These are phyloP conservation scores for Homarus gammarus DNA, from an alignment of 2,888 invertebrate genomes.

Conservation along the genomic window DNA sequence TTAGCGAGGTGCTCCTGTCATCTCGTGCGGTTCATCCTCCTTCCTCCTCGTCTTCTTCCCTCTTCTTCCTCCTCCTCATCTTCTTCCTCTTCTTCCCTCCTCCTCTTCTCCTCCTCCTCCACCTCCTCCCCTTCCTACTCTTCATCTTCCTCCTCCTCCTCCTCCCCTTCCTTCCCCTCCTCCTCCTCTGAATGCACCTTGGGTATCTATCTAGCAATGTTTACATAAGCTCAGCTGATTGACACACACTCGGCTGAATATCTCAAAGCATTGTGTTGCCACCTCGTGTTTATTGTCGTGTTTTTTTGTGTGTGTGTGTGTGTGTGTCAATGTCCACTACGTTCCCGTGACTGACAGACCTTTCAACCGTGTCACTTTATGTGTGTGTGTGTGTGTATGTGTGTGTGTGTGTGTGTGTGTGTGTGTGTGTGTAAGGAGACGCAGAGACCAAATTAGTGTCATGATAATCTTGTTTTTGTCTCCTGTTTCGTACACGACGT, in stretches of 20 bases:
- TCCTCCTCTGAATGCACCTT: background rate
- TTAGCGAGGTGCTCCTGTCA: background rate
- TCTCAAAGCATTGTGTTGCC: background rate
- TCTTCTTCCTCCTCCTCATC: background rate
- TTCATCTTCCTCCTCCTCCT: background rate
- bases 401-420: too few species aligned
- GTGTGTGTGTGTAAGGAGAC: too few species aligned
- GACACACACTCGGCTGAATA: background rate
- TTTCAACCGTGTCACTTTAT: too few species aligned
- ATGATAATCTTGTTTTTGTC: too few species aligned
- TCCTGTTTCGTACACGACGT: too few species aligned
- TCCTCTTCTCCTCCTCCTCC: background rate
- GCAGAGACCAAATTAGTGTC: too few species aligned
- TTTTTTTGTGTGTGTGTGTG: too few species aligned
- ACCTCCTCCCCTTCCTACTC: background rate
- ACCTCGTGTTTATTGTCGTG: too few species aligned
- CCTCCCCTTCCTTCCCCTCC: background rate
- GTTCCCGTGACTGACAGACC: too few species aligned
- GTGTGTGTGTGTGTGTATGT: too few species aligned
- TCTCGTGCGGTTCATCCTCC: background rate
- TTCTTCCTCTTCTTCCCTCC: background rate
- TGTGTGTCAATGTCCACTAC: too few species aligned
- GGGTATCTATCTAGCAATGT: background rate
- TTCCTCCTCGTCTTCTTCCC: too few species aligned
- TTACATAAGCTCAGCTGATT: conserved; percentile 33